Percentiles rank a stretch among this genome's conserved stretches.
Conservation (phyloP, 2,113 vertebrate genomes). For the Amblyopsis rosae region DNA sequence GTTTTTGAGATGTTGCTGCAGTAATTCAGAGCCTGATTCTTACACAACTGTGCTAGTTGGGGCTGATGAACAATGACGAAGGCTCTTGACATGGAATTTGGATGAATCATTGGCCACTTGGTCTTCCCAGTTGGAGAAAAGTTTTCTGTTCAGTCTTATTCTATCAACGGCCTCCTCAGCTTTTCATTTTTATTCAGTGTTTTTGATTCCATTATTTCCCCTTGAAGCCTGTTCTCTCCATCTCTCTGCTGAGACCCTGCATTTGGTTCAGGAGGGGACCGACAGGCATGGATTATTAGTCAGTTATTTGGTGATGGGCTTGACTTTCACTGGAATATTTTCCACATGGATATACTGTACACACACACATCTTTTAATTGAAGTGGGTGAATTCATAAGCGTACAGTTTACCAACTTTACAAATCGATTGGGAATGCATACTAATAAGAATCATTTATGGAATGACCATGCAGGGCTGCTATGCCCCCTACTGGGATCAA, state of each 20-base stretch:
- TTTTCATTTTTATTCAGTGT: conserved; percentile 14
- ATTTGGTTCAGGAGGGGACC: conserved; percentile 46
- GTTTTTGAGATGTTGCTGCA: conserved; percentile 15
- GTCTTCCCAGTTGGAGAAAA: conserved; percentile 20
- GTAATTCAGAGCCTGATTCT: conserved; percentile 14
- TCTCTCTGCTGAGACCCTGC: conserved; percentile 24
- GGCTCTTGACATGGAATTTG: neutral
- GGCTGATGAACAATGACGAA: neutral
- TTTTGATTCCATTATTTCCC: conserved; percentile 16
- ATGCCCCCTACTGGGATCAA: conserved; percentile 72
- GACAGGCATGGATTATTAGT: conserved; percentile 32
- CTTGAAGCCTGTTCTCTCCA: neutral
- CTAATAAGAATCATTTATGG: conserved; percentile 26
- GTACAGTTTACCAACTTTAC: conserved; percentile 4
- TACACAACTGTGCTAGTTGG: conserved; percentile 4
- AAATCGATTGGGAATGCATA: conserved; percentile 16
- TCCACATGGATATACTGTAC: no score
- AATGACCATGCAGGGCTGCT: conserved; percentile 45
- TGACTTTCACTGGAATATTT: neutral
- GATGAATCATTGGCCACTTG: neutral
- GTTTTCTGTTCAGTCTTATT: conserved; percentile 15
- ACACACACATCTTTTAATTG: neutral
- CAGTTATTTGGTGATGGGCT: conserved; percentile 1
- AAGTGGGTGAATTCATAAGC: neutral
- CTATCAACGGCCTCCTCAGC: conserved; percentile 27